Evolutionary conservation across 1,140 invertebrate species (phyloP).

Genomic region (Cotesia chilonis): DNA sequence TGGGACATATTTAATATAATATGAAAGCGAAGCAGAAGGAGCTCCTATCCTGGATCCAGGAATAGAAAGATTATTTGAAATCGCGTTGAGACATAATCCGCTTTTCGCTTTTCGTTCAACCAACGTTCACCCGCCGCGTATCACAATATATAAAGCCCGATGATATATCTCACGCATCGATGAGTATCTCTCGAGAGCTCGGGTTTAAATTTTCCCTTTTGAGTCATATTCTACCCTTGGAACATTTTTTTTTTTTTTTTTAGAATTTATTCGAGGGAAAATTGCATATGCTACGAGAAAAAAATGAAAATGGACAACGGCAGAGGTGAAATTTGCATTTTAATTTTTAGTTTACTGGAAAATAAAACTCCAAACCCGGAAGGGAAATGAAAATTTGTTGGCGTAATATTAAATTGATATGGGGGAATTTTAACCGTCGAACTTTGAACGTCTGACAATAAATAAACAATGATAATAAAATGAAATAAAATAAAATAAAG

Average conservation of each 20-base stretch:
- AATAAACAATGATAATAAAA: slow-evolving; percentile 8
- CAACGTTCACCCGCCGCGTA: slow-evolving; percentile 4
- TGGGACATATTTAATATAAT: no score
- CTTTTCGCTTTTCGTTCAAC: slow-evolving; percentile 23
- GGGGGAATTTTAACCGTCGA: no score
- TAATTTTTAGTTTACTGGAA: no score
- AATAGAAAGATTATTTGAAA: slow-evolving; percentile 15
- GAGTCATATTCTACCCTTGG: slow-evolving; percentile 2
- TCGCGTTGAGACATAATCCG: slow-evolving; percentile 12
- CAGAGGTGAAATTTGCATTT: slow-evolving; percentile 5
- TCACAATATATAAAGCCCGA: slow-evolving; percentile 7
- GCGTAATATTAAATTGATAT: no score
- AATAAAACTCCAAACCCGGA: no score
- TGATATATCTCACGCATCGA: not conserved
- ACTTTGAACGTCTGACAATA: no score
- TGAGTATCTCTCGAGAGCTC: not conserved
- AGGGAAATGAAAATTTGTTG: no score
- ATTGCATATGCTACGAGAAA: not conserved
- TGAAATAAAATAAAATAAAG: slow-evolving; percentile 9
- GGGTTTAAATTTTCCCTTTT: not conserved
- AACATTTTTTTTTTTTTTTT: no score
- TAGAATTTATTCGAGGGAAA: not conserved
- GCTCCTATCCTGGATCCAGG: not conserved
- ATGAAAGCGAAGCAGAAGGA: no score
- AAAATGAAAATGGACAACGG: not conserved